Base-by-base conservation (phyloP, 2,888 invertebrate species). In the Oxystoma pomonae region DNA sequence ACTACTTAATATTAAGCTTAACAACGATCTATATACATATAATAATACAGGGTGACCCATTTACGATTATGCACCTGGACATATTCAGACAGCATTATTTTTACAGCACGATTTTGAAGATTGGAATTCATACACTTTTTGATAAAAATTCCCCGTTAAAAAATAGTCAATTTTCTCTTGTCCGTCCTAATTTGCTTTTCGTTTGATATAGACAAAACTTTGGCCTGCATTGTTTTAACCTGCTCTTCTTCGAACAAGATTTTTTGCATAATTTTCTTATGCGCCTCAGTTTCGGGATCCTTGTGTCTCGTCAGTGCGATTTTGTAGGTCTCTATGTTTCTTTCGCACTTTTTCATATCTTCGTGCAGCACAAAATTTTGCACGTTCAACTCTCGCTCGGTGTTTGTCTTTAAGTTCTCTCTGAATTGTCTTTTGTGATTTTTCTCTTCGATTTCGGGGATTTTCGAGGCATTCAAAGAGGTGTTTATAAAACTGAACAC, bases 401-500 rank as follows among this genome's bases (percentile, higher is more conserved):
- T 52, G 20, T 61, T 58, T 16, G 7, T n/a, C 50, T 65, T 67
- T 17, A 67, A 55, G 16, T 60, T 58, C 12, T 62, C 58, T 50
- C 21, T 67, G 7, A 65, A 53, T 35, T 60, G 17, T 20, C 58
- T 16, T 53, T 51, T 50, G 17, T 63, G 59, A 22, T 58, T 55
- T 55, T 62, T 58, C 20, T 62, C 20, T 5, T 22, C 52, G 9
- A 22, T 57, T 16, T 51, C 21, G 2, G 5, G 7, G n/a, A 51
- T n/a, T 19, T 51, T 58, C 20, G 59, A 17, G 16, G 19, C 2
- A 9, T 21, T 51, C 51, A 75, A 55, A 2, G 71, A 70, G 59
- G 83, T 82, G 73, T 93, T 93, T 20, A 94, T 83, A 72, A 93
- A 91, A 75, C 89, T 87, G 74, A 94, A 93, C 1, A 93, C 87